Evolutionary conservation across 2,113 vertebrate species (phyloP).

Genomic region (Notothenia rossii): DNA sequence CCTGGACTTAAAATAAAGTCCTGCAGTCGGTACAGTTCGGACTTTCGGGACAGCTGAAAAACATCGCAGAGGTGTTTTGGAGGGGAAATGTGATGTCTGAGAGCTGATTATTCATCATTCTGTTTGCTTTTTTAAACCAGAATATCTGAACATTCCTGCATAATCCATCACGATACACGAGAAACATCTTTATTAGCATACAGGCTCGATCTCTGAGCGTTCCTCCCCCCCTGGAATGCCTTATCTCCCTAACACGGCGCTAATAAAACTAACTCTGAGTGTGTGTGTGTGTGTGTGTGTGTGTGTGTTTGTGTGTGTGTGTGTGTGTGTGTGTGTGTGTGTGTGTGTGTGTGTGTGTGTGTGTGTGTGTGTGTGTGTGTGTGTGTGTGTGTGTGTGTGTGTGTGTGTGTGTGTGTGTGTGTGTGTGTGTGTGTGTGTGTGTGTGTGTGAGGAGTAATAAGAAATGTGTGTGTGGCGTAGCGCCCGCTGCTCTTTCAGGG

Average conservation of each 20-base stretch:
- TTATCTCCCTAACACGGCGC: conserved; percentile 70
- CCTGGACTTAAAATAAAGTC: neutral
- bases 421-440: conserved; percentile 1
- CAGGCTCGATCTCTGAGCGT: conserved; percentile 30
- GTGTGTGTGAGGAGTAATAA: conserved; percentile 25
- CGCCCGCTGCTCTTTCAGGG: conserved; percentile 67
- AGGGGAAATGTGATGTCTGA: conserved; percentile 20
- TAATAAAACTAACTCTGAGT: conserved; percentile 67
- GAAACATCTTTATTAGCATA: conserved; percentile 62
- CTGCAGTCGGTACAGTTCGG: neutral
- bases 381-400: conserved; percentile 43
- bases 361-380: conserved; percentile 35
- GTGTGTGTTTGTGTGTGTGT: conserved; percentile 34
- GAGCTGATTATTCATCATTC: conserved; percentile 40
- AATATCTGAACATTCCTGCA: conserved; percentile 55
- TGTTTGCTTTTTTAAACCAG: conserved; percentile 45
- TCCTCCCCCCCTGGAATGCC: conserved; percentile 56
- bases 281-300: conserved; percentile 29
- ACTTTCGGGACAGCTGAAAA: conserved; percentile 45
- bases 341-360: conserved; percentile 42
- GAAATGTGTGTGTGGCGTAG: conserved; percentile 52
- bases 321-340: conserved; percentile 13
- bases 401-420: conserved; percentile 35
- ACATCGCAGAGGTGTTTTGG: conserved; percentile 17
- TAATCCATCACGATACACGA: conserved; percentile 44